These are phyloP conservation scores for Mormoops blainvillei DNA, from an alignment of 2,113 vertebrate genomes.

Conservation along the genomic window DNA sequence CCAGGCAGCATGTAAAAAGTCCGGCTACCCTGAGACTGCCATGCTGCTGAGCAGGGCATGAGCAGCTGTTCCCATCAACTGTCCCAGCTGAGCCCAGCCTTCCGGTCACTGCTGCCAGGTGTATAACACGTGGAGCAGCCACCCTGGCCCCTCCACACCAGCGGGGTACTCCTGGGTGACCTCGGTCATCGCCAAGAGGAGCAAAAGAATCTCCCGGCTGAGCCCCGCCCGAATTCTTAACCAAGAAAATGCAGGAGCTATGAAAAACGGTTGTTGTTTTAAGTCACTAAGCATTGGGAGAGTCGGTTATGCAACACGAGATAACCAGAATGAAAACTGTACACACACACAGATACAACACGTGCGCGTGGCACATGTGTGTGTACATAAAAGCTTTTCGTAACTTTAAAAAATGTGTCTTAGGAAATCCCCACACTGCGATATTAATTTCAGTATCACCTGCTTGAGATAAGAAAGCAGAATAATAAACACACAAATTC, in stretches of 20 bases:
- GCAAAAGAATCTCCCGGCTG: background rate
- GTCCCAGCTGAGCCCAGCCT: background rate
- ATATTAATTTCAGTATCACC: background rate
- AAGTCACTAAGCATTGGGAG: background rate
- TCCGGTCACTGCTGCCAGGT: background rate
- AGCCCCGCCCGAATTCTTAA: background rate
- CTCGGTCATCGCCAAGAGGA: background rate
- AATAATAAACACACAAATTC: background rate
- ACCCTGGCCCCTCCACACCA: background rate
- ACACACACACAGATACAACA: background rate
- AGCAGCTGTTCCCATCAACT: background rate
- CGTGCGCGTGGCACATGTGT: background rate
- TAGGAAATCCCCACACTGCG: background rate
- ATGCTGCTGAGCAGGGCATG: background rate
- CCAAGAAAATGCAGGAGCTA: background rate
- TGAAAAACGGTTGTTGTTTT: background rate
- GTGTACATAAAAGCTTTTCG: background rate
- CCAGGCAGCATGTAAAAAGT: background rate
- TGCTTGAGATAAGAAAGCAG: constrained; percentile 17
- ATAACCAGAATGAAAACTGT: background rate
- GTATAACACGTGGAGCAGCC: background rate
- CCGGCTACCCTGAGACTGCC: background rate
- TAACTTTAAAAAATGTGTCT: constrained; percentile 13
- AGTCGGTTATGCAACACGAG: background rate
- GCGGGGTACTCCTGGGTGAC: no score